phyloP scores from a whole-genome alignment of 2,113 vertebrate species.

The Poicephalus meyeri region DNA sequence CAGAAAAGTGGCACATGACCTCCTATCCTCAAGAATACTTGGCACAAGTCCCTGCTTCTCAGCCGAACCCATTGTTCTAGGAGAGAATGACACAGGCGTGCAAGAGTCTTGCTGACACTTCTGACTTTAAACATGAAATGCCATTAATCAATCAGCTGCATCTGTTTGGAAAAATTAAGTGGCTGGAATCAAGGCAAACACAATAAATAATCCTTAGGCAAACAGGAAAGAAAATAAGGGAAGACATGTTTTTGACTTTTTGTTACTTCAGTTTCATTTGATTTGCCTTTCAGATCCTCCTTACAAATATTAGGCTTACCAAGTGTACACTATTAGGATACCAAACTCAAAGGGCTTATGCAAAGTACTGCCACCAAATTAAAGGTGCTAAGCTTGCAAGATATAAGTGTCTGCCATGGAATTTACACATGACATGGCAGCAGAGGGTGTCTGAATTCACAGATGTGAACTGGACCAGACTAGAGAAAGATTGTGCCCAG shows the following conservation, averaged over 20 bases:
- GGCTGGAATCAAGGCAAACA: conserved; percentile 79
- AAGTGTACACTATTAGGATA: not conserved
- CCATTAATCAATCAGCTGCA: conserved; percentile 83
- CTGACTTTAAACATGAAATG: conserved; percentile 80
- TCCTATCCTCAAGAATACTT: conserved; percentile 83
- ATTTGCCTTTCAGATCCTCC: conserved; percentile 42
- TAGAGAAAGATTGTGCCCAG: not conserved
- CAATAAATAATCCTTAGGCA: conserved; percentile 79
- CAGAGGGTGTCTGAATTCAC: conserved; percentile 1
- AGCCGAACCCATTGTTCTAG: conserved; percentile 78
- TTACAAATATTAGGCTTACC: conserved; percentile 2
- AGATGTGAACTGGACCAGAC: not conserved
- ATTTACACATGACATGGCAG: conserved; percentile 13
- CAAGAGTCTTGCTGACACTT: conserved; percentile 83
- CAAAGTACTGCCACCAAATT: conserved; percentile 14
- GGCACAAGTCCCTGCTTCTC: conserved; percentile 78
- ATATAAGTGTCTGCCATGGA: conserved; percentile 13
- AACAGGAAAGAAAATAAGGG: conserved; percentile 61
- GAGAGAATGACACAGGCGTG: conserved; percentile 77
- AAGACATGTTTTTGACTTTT: conserved; percentile 69
- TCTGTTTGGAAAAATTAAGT: conserved; percentile 84
- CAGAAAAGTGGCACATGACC: conserved; percentile 80
- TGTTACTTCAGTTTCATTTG: conserved; percentile 61
- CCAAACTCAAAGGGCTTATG: conserved; percentile 12
- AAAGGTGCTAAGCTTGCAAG: conserved; percentile 39